Percentiles rank a stretch among this genome's conserved stretches.
Conservation (phyloP, 2,888 invertebrate species). For the Malthinus flaveolus region DNA sequence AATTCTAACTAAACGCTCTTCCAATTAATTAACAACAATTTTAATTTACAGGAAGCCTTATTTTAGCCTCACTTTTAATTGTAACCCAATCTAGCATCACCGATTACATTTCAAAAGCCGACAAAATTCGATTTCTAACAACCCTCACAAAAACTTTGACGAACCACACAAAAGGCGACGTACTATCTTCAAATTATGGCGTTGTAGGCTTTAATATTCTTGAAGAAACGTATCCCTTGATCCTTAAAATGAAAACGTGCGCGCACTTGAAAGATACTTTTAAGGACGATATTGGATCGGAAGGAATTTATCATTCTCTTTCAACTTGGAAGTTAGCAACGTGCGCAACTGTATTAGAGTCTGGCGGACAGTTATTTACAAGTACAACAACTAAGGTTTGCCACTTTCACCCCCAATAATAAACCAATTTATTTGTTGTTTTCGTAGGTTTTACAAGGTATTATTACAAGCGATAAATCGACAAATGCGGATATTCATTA, state of each 20-base stretch:
- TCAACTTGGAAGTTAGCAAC: constrained; percentile 43
- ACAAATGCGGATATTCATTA: constrained; percentile 73
- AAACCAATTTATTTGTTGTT: background rate
- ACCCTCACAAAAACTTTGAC: constrained; percentile 43
- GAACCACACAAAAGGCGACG: constrained; percentile 56
- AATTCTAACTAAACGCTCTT: background rate
- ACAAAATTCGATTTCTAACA: constrained; percentile 44
- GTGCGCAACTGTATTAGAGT: constrained; percentile 40
- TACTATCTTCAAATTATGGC: constrained; percentile 72
- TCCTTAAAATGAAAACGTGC: constrained; percentile 58
- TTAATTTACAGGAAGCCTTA: constrained; percentile 15
- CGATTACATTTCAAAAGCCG: constrained; percentile 48
- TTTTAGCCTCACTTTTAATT: constrained; percentile 13
- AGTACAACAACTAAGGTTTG: constrained; percentile 55
- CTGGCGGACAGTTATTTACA: constrained; percentile 38
- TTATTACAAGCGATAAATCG: constrained; percentile 68
- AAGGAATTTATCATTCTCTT: constrained; percentile 43
- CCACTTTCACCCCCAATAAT: background rate
- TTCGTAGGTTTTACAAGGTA: constrained; percentile 52
- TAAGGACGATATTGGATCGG: constrained; percentile 41
- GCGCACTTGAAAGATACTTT: constrained; percentile 43
- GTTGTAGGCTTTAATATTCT: constrained; percentile 72
- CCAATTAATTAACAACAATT: background rate
- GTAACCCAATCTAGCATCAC: constrained; percentile 47
- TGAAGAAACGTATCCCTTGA: constrained; percentile 61